Conservation (phyloP, 2,113 vertebrate species). For the Microtus montanus region DNA sequence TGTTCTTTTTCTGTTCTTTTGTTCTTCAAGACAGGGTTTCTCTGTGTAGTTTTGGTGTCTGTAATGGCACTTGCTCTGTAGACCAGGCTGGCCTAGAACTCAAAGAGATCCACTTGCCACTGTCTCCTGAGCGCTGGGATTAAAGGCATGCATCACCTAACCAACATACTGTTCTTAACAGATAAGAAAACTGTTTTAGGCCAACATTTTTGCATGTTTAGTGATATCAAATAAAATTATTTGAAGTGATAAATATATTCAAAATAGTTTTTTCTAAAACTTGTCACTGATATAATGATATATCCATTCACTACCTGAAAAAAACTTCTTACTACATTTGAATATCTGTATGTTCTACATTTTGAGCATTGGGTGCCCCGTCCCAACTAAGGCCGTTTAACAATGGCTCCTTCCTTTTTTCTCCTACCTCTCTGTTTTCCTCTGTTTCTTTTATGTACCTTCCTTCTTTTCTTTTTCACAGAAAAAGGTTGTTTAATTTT, state of each 20-base stretch:
- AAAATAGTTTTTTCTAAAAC: not conserved
- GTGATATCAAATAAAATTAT: not conserved
- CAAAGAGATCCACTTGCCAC: no score
- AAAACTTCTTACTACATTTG: not conserved
- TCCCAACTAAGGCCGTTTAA: not conserved
- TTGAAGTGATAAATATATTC: not conserved
- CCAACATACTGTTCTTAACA: not conserved
- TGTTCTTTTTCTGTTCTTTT: no score
- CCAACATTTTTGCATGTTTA: not conserved
- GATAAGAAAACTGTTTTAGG: not conserved
- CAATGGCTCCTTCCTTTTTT: not conserved
- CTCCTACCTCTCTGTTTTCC: not conserved
- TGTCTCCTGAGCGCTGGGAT: no score
- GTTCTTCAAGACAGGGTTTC: no score
- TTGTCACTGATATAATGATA: not conserved
- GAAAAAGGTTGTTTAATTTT: slow-evolving; percentile 25
- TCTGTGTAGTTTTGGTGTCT: no score
- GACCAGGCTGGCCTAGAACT: no score
- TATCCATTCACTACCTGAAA: not conserved
- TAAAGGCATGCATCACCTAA: no score
- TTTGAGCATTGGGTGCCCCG: not conserved
- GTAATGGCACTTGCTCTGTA: no score
- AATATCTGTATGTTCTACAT: not conserved
- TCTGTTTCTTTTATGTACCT: not conserved
- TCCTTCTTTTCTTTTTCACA: not conserved